These are phyloP conservation scores for Eupithecia abbreviata DNA, from an alignment of 2,888 invertebrate genomes.

Conservation along the genomic window DNA sequence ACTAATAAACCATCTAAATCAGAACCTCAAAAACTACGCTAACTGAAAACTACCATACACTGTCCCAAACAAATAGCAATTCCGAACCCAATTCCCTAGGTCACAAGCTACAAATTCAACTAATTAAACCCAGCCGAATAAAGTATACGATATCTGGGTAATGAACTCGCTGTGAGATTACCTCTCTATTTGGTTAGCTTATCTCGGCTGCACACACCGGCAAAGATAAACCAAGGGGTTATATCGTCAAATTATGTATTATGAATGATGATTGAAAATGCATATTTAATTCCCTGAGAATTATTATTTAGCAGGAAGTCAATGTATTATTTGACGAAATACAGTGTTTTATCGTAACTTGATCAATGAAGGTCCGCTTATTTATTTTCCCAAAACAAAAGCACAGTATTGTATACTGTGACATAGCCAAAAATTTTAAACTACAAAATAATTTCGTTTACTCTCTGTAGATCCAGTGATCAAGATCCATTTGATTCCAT, in stretches of 20 bases:
- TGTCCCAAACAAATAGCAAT: slow-evolving; percentile 3
- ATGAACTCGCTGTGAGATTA: slow-evolving; percentile 63
- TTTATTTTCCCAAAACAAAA: no score
- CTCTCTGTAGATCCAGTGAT: no score
- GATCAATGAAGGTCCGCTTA: no score
- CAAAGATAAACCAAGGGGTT: not conserved
- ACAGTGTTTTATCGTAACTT: no score
- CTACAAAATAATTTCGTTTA: no score
- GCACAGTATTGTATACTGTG: no score
- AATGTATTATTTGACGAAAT: not conserved
- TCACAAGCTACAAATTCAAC: slow-evolving; percentile 6
- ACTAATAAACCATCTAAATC: not conserved
- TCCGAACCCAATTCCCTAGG: not conserved
- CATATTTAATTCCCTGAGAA: not conserved
- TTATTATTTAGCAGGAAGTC: not conserved
- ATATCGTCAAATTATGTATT: no score
- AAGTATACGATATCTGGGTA: slow-evolving; percentile 27
- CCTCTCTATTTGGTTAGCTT: slow-evolving; percentile 78
- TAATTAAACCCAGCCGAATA: slow-evolving; percentile 25
- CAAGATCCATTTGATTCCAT: no score
- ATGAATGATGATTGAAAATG: not conserved
- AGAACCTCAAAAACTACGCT: not conserved
- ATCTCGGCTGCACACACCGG: slow-evolving; percentile 62
- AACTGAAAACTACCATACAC: not conserved
- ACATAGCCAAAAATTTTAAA: no score